These are phyloP conservation scores for Gila orcuttii DNA, from an alignment of 2,113 vertebrate genomes.

Conservation along the genomic window DNA sequence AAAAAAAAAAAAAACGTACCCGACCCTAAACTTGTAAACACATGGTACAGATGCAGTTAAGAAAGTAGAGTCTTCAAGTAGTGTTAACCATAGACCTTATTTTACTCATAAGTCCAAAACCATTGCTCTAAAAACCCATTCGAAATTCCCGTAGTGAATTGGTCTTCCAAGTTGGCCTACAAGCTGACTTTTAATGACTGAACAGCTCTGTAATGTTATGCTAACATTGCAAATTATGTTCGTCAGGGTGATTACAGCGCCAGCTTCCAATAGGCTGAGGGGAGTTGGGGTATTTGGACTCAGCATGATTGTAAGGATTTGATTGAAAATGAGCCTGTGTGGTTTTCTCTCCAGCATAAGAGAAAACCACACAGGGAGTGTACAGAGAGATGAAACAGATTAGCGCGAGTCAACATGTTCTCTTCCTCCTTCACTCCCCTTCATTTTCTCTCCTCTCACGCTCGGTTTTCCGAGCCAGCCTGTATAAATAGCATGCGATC, in stretches of 20 bases:
- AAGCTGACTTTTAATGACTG: background rate
- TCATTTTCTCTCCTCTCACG: constrained; percentile 9
- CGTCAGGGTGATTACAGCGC: background rate
- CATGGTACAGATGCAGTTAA: background rate
- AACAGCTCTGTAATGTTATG: background rate
- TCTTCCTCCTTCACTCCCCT: background rate
- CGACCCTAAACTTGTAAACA: background rate
- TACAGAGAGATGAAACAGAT: constrained; percentile 34
- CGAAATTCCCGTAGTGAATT: background rate
- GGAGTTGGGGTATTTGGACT: background rate
- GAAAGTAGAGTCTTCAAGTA: background rate
- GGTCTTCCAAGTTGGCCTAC: background rate
- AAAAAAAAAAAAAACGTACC: no score
- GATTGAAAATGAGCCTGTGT: constrained; percentile 9
- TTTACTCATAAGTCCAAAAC: background rate
- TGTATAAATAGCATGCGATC: constrained; percentile 22
- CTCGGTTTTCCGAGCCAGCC: constrained; percentile 25
- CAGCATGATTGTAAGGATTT: constrained; percentile 18
- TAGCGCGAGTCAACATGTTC: constrained; percentile 9
- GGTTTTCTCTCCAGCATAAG: background rate
- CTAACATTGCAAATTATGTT: background rate
- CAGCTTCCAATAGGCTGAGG: background rate
- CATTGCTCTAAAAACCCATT: background rate
- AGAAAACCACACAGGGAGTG: background rate
- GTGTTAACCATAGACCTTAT: background rate